Evolutionary conservation across 1,140 invertebrate genomes (phyloP).

Genomic region (Macrotrachela quadricornifera): DNA sequence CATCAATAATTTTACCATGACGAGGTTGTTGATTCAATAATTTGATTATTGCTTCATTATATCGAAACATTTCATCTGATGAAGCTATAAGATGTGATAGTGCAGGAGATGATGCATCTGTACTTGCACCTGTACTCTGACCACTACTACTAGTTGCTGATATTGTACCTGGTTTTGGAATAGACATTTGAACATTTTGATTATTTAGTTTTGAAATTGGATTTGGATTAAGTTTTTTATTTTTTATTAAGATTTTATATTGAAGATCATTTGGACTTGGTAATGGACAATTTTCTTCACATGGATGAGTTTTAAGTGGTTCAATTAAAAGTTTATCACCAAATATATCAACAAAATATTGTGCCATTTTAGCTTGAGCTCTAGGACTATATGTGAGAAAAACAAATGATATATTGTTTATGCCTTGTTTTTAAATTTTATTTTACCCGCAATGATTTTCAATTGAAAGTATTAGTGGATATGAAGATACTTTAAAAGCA

Average conservation of each 20-base stretch:
- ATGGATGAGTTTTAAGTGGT: conserved; percentile 17
- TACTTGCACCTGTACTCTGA: too few relatives aligned
- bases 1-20: background rate
- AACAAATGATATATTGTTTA: background rate
- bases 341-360: conserved; percentile 81
- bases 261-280: conserved; percentile 63
- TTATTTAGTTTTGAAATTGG: too few relatives aligned
- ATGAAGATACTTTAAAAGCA: conserved; percentile 95
- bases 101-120: too few relatives aligned
- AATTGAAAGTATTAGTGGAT: conserved; percentile 82
- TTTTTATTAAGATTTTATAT: conserved; percentile 87
- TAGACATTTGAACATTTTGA: too few relatives aligned
- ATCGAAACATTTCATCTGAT: too few relatives aligned
- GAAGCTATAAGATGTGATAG: too few relatives aligned
- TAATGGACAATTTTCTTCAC: conserved; percentile 25
- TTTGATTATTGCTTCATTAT: conserved; percentile 10
- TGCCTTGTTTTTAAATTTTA: conserved; percentile 45
- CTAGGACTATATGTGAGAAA: background rate
- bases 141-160: too few relatives aligned
- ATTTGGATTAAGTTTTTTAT: conserved; percentile 87
- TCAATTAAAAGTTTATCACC: conserved; percentile 48
- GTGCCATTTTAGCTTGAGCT: conserved; percentile 71
- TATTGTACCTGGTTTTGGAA: too few relatives aligned
- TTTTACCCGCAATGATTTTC: conserved; percentile 70
- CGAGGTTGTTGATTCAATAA: too few relatives aligned